Conservation (phyloP, 2,797 vertebrate species). For the Myripristis murdjan region DNA sequence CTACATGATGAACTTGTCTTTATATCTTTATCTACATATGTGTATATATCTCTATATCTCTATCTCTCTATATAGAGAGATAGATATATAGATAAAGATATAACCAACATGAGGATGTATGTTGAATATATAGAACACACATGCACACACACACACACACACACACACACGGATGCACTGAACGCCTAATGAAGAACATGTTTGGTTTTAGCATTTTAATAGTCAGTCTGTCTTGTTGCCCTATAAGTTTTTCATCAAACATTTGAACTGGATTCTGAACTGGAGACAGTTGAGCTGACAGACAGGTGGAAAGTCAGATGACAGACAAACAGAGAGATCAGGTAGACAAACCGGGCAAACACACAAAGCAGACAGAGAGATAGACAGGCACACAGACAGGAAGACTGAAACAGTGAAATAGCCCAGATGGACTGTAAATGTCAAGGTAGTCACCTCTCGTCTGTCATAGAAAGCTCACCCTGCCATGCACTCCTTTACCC, state of each 20-base stretch:
- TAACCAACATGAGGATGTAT: no score
- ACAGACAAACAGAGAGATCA: slow-evolving; percentile 4
- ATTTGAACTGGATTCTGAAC: slow-evolving; percentile 56
- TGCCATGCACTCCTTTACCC: slow-evolving; percentile 5
- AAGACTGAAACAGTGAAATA: slow-evolving; percentile 7
- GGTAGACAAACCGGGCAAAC: slow-evolving; percentile 19
- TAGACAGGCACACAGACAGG: slow-evolving; percentile 2
- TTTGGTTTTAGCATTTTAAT: no score
- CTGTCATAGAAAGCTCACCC: not conserved
- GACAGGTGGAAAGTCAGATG: slow-evolving; percentile 51
- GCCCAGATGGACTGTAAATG: not conserved
- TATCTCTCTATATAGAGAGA: no score
- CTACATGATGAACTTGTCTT: not conserved
- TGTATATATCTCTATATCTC: no score
- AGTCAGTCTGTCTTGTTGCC: slow-evolving; percentile 15
- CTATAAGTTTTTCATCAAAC: slow-evolving; percentile 39
- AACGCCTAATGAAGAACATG: no score
- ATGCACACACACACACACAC: no score
- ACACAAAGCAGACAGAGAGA: slow-evolving; percentile 36
- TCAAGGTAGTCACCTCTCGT: not conserved
- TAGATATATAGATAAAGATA: no score
- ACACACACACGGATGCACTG: no score
- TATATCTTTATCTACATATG: no score
- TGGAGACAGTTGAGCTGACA: slow-evolving; percentile 40
- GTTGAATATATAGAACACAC: no score